phyloP scores from a whole-genome alignment of 2,113 vertebrate genomes.

The Cervus canadensis region DNA sequence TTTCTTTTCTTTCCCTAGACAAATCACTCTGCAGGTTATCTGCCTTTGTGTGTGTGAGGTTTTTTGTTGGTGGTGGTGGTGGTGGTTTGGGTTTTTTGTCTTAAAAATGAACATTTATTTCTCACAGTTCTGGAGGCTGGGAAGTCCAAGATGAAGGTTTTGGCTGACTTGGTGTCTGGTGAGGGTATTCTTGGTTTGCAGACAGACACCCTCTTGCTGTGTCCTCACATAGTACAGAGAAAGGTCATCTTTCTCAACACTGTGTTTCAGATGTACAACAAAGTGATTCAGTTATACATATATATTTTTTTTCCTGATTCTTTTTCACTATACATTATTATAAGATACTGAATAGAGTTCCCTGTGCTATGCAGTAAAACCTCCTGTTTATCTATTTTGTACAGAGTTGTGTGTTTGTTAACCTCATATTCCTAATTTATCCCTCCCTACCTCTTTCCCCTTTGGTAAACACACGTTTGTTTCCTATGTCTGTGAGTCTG shows the following conservation, averaged over 20 bases:
- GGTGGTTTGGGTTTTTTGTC: background rate
- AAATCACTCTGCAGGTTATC: background rate
- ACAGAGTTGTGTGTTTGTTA: background rate
- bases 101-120: background rate
- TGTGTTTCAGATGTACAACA: background rate
- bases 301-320: background rate
- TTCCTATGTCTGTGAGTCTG: background rate
- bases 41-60: background rate
- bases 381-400: background rate
- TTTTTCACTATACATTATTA: background rate
- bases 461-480: background rate
- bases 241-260: background rate
- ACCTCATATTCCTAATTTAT: background rate
- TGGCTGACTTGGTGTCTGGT: background rate
- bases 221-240: background rate
- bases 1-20: background rate
- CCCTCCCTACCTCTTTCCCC: background rate
- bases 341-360: background rate
- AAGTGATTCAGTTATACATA: background rate
- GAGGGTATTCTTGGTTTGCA: background rate
- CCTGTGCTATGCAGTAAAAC: background rate
- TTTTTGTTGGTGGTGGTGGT: accelerated
- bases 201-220: background rate
- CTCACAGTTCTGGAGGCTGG: background rate
- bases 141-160: background rate